Evolutionary conservation across 2,113 vertebrate species (phyloP).

Genomic region (Phrynosoma blainvillii): DNA sequence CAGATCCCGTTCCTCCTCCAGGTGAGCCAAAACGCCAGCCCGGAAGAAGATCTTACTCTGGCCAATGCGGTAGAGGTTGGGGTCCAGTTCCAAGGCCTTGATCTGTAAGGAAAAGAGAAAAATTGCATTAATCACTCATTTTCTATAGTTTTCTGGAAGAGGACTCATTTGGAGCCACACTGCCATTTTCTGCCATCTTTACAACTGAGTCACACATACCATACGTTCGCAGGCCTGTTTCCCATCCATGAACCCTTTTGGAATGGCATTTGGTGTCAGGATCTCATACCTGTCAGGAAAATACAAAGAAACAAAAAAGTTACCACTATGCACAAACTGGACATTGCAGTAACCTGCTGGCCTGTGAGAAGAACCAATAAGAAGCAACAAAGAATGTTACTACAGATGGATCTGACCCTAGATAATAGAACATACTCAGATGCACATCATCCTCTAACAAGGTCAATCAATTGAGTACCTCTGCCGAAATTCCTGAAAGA

Average conservation of each 20-base stretch:
- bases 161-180: not conserved
- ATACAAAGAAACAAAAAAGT: not conserved
- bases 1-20: slow-evolving; percentile 91
- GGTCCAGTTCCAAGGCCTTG: slow-evolving; percentile 86
- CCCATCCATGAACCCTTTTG: slow-evolving; percentile 93
- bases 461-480: slow-evolving; percentile 70
- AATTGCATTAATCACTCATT: not conserved
- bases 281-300: slow-evolving; percentile 85
- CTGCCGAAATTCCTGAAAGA: slow-evolving; percentile 93
- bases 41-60: slow-evolving; percentile 96
- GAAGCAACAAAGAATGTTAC: not conserved
- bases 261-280: slow-evolving; percentile 91
- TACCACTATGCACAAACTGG: not conserved
- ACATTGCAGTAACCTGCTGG: not conserved
- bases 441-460: not conserved
- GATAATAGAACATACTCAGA: too few relatives aligned
- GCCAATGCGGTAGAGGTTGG: slow-evolving; percentile 88
- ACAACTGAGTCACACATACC: slow-evolving; percentile 69
- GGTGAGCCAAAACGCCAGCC: slow-evolving; percentile 88
- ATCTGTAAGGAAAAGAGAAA: slow-evolving; percentile 72
- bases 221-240: slow-evolving; percentile 92
- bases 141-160: too few relatives aligned
- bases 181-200: rapidly evolving
- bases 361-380: not conserved
- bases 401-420: not conserved